Evolutionary conservation across 2,797 vertebrate species (phyloP).

Genomic region (Anas capensis): DNA sequence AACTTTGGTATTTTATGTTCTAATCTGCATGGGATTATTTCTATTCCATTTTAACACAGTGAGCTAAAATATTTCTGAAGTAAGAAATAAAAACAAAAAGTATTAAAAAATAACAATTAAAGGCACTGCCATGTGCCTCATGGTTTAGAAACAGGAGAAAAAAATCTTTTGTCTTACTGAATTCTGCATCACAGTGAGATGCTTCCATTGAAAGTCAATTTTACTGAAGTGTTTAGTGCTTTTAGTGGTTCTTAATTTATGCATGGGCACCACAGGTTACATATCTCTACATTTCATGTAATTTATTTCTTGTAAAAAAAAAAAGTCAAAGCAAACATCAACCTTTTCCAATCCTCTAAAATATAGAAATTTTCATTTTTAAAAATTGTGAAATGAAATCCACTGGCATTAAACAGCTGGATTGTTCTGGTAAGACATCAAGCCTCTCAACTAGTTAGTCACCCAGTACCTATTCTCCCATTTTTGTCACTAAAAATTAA

Average conservation of each 20-base stretch:
- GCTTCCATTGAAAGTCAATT: background rate
- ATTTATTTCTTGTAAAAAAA: background rate
- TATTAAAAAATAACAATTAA: background rate
- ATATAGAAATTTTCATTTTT: background rate
- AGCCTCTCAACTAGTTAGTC: background rate
- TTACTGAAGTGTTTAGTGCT: background rate
- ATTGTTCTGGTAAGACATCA: background rate
- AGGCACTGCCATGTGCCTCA: background rate
- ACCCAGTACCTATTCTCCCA: background rate
- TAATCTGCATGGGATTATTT: background rate
- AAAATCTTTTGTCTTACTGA: background rate
- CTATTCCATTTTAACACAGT: background rate
- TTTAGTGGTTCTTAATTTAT: background rate
- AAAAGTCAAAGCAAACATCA: background rate
- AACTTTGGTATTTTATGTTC: background rate
- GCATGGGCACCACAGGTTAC: background rate
- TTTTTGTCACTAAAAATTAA: background rate
- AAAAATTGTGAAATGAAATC: background rate
- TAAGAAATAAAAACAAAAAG: too few species aligned
- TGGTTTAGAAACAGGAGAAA: background rate
- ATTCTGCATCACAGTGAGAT: background rate
- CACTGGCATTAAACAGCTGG: background rate
- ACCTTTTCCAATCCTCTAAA: background rate
- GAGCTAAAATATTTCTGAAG: background rate
- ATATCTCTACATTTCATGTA: background rate